A percentile compares a stretch with the other conserved stretches of the same genome.
These are phyloP conservation scores for Ylistrum balloti DNA, from an alignment of 1,140 invertebrate species.

Conservation along the genomic window DNA sequence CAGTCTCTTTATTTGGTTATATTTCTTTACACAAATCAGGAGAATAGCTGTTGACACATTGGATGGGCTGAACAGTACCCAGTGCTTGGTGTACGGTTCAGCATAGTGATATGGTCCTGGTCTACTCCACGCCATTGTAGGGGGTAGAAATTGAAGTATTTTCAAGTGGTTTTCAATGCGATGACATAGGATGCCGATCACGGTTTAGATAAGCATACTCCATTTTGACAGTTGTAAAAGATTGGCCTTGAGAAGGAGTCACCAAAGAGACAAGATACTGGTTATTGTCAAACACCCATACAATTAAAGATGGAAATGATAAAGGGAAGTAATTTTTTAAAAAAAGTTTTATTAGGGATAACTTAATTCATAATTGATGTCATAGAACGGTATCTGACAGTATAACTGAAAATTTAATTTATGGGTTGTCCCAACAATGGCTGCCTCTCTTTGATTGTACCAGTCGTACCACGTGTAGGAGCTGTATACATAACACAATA, in stretches of 20 bases:
- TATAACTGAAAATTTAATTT: neutral
- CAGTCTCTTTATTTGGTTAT: conserved; percentile 8
- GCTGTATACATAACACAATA: neutral
- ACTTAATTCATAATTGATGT: conserved; percentile 36
- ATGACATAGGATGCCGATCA: conserved; percentile 37
- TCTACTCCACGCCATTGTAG: neutral
- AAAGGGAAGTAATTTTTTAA: neutral
- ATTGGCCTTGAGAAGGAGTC: neutral
- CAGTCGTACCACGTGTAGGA: neutral
- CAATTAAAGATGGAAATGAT: conserved; percentile 17
- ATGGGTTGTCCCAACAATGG: neutral
- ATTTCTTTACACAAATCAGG: conserved; percentile 9
- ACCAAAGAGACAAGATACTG: neutral
- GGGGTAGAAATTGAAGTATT: conserved; percentile 38
- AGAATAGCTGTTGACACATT: neutral
- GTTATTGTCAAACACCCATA: neutral
- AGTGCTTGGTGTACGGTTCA: neutral
- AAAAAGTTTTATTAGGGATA: conserved; percentile 27
- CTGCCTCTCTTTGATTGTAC: neutral
- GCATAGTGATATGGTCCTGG: neutral
- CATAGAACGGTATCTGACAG: conserved; percentile 20
- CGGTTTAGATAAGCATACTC: conserved; percentile 25
- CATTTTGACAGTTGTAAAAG: conserved; percentile 39
- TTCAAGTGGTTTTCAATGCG: conserved; percentile 38
- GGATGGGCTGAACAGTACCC: neutral